Conservation (phyloP, 2,888 invertebrate genomes). For the Prosapia bicincta region DNA sequence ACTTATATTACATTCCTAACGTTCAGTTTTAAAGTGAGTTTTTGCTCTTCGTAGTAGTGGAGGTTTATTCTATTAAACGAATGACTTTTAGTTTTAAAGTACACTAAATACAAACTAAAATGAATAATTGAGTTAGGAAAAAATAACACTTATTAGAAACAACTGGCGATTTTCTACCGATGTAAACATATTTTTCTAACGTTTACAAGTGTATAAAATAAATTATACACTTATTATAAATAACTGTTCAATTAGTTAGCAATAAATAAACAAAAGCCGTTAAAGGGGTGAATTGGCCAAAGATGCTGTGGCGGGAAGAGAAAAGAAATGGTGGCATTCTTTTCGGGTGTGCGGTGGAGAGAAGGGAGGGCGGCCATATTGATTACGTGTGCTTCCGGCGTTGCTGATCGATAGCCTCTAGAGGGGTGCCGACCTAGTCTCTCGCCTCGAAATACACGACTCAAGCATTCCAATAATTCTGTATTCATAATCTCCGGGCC, state of each 20-base stretch:
- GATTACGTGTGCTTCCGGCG: background rate
- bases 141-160: no score
- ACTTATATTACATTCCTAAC: no score
- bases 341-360: background rate
- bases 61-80: no score
- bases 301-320: background rate
- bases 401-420: background rate
- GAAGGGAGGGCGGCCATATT: conserved; percentile 1
- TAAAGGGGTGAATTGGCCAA: background rate
- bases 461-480: background rate
- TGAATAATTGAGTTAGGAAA: no score
- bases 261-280: background rate
- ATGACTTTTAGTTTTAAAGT: no score
- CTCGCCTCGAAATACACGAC: background rate
- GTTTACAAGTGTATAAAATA: no score
- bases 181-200: no score
- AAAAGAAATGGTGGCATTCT: background rate
- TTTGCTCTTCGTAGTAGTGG: no score
- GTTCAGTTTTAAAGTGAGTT: no score
- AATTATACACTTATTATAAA: no score
- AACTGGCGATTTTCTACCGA: no score
- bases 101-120: no score
- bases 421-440: conserved; percentile 2
- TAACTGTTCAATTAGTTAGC: background rate
- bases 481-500: background rate